Percentiles rank a stretch among this genome's conserved stretches.
Conservation (phyloP, 92 coral and sea anemone genomes). For the Siderastrea siderea region DNA sequence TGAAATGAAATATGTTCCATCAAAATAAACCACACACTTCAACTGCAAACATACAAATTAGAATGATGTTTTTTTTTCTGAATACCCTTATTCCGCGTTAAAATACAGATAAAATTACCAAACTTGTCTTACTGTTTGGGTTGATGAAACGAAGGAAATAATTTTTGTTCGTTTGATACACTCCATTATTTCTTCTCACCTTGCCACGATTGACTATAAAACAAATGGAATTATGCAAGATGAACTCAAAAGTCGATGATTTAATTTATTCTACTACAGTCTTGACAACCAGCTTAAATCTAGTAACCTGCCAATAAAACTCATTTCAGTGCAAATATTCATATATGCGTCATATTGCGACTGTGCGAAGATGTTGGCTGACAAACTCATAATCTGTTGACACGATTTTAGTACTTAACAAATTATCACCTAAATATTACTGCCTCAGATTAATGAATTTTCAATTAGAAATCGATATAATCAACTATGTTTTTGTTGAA, state of each 20-base stretch:
- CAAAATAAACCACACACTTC: not conserved
- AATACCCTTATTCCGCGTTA: not conserved
- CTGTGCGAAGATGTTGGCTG: not conserved
- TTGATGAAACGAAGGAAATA: not conserved
- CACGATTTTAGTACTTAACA: constrained; percentile 26
- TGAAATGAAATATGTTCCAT: too few relatives aligned
- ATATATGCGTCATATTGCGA: not conserved
- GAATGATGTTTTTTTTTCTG: constrained; percentile 3
- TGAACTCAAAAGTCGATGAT: not conserved
- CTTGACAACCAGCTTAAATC: not conserved
- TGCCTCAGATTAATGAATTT: constrained; percentile 33
- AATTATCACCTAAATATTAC: constrained; percentile 8
- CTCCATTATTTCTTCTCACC: too few relatives aligned
- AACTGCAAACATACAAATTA: constrained; percentile 1
- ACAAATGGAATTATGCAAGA: not conserved
- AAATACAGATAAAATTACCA: not conserved
- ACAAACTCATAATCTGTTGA: not conserved
- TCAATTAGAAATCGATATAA: constrained; percentile 10
- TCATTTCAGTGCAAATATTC: not conserved
- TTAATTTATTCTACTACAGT: not conserved
- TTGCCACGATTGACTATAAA: too few relatives aligned
- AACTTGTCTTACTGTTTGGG: not conserved
- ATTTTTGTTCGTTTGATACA: too few relatives aligned
- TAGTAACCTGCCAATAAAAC: not conserved
- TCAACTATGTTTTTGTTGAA: not conserved